Evolutionary conservation across 2,888 invertebrate genomes (phyloP).

Genomic region (Euzetes globulus): DNA sequence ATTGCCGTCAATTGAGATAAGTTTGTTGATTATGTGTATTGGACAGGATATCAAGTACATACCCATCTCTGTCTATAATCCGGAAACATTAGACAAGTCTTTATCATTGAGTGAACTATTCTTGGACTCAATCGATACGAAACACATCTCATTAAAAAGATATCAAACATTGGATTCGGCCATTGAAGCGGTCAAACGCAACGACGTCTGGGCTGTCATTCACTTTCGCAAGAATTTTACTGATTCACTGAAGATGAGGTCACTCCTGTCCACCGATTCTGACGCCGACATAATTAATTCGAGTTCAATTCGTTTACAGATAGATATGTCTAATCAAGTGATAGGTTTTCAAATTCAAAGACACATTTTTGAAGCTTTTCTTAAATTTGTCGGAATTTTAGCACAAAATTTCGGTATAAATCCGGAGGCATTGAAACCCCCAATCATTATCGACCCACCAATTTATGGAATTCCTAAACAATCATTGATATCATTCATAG

Average conservation of each 20-base stretch:
- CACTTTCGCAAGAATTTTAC: constrained; percentile 25
- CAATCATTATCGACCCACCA: constrained; percentile 29
- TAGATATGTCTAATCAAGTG: constrained; percentile 35
- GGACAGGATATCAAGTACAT: constrained; percentile 32
- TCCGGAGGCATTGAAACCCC: constrained; percentile 32
- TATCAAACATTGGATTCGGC: constrained; percentile 18
- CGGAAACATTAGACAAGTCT: background rate
- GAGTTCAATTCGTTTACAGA: constrained; percentile 28
- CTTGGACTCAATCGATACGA: constrained; percentile 8
- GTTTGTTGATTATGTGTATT: constrained; percentile 32
- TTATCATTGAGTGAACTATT: constrained; percentile 26
- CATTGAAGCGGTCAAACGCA: constrained; percentile 25
- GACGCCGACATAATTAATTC: constrained; percentile 5
- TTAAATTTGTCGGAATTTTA: constrained; percentile 27
- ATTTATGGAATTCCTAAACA: constrained; percentile 27
- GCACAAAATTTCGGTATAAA: constrained; percentile 18
- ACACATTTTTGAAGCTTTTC: constrained; percentile 30
- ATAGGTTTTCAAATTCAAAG: constrained; percentile 35
- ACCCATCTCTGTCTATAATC: constrained; percentile 31
- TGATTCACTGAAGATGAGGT: constrained; percentile 22
- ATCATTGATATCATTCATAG: constrained; percentile 30
- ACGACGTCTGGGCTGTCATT: constrained; percentile 26
- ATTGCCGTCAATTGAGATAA: constrained; percentile 32
- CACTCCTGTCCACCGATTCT: background rate
- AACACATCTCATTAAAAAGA: background rate